Evolutionary conservation across 2,888 invertebrate genomes (phyloP).

Genomic region (Caenorhabditis sp.): DNA sequence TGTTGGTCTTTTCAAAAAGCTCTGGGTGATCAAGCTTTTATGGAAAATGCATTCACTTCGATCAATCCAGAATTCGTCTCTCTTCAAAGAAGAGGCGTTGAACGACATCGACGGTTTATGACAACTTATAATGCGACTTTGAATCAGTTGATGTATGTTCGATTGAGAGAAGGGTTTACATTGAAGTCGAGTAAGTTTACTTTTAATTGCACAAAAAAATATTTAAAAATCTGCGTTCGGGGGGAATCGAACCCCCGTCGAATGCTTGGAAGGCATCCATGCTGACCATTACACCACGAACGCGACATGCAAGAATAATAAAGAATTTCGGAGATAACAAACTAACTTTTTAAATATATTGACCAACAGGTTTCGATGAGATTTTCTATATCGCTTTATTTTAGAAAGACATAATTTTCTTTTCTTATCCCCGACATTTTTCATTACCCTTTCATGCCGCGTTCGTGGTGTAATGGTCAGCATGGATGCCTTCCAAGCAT

Average conservation of each 20-base stretch:
- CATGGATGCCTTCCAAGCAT: constrained; percentile 64
- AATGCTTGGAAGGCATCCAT: constrained; percentile 58
- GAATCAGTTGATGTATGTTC: constrained; percentile 79
- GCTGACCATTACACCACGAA: constrained; percentile 57
- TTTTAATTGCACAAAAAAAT: background rate
- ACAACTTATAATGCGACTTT: constrained; percentile 70
- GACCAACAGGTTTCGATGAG: too few relatives aligned
- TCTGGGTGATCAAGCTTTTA: constrained; percentile 63
- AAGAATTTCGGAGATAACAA: background rate
- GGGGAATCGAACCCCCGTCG: constrained; percentile 56
- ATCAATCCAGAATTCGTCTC: constrained; percentile 75
- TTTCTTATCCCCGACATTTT: background rate
- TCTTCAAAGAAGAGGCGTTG: constrained; percentile 33
- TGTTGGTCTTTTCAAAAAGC: constrained; percentile 77
- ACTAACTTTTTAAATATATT: background rate
- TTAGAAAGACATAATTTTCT: background rate
- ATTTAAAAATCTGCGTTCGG: constrained; percentile 33
- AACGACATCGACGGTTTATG: constrained; percentile 36
- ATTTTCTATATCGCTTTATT: too few relatives aligned
- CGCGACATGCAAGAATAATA: constrained; percentile 11
- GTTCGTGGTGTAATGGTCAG: constrained; percentile 63
- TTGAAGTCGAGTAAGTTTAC: constrained; percentile 73
- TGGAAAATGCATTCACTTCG: constrained; percentile 39
- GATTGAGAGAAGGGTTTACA: constrained; percentile 82
- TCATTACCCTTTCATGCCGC: constrained; percentile 4